Evolutionary conservation across 2,888 invertebrate species (phyloP).

Genomic region (Gandaritis pyraliata): DNA sequence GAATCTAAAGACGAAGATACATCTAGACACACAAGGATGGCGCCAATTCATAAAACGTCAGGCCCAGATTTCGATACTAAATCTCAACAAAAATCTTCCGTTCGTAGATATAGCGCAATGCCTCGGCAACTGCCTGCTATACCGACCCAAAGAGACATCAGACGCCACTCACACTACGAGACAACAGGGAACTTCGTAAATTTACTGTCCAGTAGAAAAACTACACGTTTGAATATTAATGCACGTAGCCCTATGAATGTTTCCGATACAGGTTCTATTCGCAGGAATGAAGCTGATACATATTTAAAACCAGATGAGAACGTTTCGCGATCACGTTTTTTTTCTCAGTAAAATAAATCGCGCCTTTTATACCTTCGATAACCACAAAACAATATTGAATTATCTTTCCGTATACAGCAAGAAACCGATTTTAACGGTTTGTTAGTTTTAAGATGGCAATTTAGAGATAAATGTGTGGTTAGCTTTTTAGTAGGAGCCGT

Average conservation of each 20-base stretch:
- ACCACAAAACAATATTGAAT: too few relatives aligned
- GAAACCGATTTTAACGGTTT: too few relatives aligned
- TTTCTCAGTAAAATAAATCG: constrained; percentile 10
- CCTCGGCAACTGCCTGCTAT: constrained; percentile 26
- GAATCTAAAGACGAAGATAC: constrained; percentile 2
- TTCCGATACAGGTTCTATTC: constrained; percentile 1
- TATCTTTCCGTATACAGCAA: too few relatives aligned
- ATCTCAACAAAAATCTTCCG: constrained; percentile 13
- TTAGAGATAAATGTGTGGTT: too few relatives aligned
- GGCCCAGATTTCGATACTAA: background rate
- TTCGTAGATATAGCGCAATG: constrained; percentile 15
- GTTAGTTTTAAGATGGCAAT: too few relatives aligned
- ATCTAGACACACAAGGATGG: background rate
- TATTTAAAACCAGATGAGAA: constrained; percentile 17
- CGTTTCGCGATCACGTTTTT: constrained; percentile 10
- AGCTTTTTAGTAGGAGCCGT: too few relatives aligned
- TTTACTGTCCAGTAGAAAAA: constrained; percentile 22
- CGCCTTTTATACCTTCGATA: too few relatives aligned
- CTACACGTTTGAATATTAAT: constrained; percentile 24
- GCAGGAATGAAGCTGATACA: background rate
- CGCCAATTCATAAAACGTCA: background rate
- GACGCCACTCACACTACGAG: constrained; percentile 30
- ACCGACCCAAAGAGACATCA: constrained; percentile 9
- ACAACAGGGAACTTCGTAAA: constrained; percentile 23
- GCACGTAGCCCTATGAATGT: background rate